Evolutionary conservation across 2,888 invertebrate species (phyloP), one percentile per base, ranked within the genome.

Genomic region (Stenurella melanura): DNA sequence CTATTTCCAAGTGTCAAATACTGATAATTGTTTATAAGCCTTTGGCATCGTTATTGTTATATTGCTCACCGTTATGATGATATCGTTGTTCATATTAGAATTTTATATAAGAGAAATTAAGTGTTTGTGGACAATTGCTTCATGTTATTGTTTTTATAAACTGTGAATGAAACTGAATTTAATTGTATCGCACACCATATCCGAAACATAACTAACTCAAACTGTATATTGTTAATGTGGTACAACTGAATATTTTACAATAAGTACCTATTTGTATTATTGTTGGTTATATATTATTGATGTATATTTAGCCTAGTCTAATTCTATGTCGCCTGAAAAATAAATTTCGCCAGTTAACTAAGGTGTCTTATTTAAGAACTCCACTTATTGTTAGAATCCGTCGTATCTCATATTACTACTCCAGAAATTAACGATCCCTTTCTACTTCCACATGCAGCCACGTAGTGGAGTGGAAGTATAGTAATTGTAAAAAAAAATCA

Each of bases 281-380:
- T 78, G 78, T 80, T 80, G 74, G 61, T 64, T 72, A 80, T 80
- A 64, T 72, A 77, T 73, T 79, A 78, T 76, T 38, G 66, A 69
- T 79, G 77, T 79, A 75, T 77, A 57, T 75, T 50, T 82, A 82
- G 77, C 58, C 75, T 82, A 79, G 78, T 76, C 61, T 75, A 57
- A 74, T 56, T 81, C 73, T 72, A 80, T 82, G 82, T 82, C 82
- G 81, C 80, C 79, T 81, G 74, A 77, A 77, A 67, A 69, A 10
- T 64, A 67, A 66, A 54, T 30, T 19, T 57, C 50, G 26, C 38
- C 61, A 50, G 19, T 38, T 19, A 34, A 15, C 19, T 54, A 15
- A 26, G 6, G 34, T 42, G 56, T 63, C 30, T 73, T 58, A 21
- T 21, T 57, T 18, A 18, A n/a, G n/a, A n/a, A n/a, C n/a, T n/a